Evolutionary conservation across 2,797 vertebrate species (phyloP).

Genomic region (Aphelocoma californica): DNA sequence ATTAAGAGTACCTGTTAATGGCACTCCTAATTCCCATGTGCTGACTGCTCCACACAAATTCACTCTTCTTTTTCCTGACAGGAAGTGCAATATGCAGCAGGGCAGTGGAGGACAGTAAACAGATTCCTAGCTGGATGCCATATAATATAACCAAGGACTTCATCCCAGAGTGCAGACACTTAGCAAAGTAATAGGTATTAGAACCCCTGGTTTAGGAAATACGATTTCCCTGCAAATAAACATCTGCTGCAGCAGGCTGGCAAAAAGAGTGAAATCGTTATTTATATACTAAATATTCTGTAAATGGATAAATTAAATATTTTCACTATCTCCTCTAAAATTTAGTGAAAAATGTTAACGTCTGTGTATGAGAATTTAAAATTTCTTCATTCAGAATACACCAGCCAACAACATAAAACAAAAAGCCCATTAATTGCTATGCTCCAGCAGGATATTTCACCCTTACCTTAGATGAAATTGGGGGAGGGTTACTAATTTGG

Average conservation of each 20-base stretch:
- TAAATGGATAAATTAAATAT: background rate
- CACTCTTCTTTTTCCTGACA: background rate
- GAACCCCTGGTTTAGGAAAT: background rate
- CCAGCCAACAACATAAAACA: background rate
- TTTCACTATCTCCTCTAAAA: background rate
- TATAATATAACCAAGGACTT: background rate
- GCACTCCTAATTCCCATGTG: rapidly evolving
- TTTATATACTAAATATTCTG: background rate
- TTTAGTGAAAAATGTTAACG: background rate
- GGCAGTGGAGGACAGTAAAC: background rate
- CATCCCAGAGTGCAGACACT: background rate
- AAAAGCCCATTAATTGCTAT: background rate
- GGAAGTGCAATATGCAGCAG: background rate
- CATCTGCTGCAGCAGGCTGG: background rate
- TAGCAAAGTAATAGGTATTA: background rate
- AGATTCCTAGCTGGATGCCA: background rate
- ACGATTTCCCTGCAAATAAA: background rate
- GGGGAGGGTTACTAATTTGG: background rate
- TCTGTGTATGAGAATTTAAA: background rate
- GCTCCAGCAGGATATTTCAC: background rate
- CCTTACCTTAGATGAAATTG: background rate
- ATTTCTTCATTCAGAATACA: background rate
- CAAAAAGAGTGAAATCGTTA: background rate
- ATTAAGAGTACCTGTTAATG: too few species aligned
- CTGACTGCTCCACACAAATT: background rate